phyloP scores from a whole-genome alignment of 2,113 vertebrate species.

The Scopus umbretta region DNA sequence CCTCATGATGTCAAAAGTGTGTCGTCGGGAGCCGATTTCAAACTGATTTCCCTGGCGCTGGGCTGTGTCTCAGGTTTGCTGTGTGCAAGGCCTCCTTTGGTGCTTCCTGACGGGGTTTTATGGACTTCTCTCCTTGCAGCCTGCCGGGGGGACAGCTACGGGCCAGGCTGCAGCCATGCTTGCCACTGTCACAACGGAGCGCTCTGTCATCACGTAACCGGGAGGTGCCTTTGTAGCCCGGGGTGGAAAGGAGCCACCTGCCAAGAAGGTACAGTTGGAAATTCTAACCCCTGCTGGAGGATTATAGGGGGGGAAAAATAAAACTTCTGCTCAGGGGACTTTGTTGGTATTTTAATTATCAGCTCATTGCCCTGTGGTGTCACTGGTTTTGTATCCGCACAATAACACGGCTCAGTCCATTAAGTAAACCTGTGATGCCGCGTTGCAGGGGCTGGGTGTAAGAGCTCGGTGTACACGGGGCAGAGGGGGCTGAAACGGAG shows the following conservation, averaged over 20 bases:
- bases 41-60: not conserved
- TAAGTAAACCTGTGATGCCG: not conserved
- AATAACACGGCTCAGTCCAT: not conserved
- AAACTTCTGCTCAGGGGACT: not conserved
- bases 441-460: not conserved
- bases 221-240: not conserved
- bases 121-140: conserved; percentile 1
- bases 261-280: conserved; percentile 41
- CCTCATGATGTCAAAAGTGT: not conserved
- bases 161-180: conserved; percentile 46
- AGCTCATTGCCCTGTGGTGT: not conserved
- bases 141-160: conserved; percentile 55
- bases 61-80: not conserved
- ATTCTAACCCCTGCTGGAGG: not conserved
- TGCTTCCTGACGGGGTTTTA: not conserved
- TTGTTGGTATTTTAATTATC: not conserved
- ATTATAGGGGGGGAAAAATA: not conserved
- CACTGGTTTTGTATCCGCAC: not conserved
- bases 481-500: not conserved
- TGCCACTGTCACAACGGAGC: conserved; percentile 67
- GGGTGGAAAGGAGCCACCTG: conserved; percentile 45
- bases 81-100: not conserved
- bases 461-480: accelerated
- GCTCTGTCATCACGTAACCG: conserved; percentile 46
- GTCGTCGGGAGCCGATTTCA: not conserved